Percentiles rank a stretch among this genome's conserved stretches.
These are phyloP conservation scores for Centruroides vittatus DNA, from an alignment of 1,140 invertebrate genomes.

Conservation along the genomic window DNA sequence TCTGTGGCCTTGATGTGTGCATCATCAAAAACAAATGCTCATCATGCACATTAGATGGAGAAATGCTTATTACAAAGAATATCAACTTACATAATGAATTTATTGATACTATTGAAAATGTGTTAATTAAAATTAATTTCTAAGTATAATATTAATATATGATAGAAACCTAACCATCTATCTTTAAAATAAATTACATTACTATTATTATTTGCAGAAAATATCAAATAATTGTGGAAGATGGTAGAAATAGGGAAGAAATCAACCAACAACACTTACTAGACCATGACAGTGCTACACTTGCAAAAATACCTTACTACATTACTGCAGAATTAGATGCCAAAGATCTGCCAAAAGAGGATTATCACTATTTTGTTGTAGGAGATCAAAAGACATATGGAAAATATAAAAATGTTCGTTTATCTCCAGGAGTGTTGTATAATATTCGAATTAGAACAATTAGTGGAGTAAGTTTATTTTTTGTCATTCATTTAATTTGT, in stretches of 20 bases:
- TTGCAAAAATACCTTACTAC: slow-evolving; percentile 7
- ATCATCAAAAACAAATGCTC: too few species aligned
- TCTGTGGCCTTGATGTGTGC: too few species aligned
- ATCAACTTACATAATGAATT: too few species aligned
- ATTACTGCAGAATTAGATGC: slow-evolving; percentile 13
- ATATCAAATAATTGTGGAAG: slow-evolving; percentile 16
- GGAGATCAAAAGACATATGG: slow-evolving; percentile 9
- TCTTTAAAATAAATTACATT: too few species aligned
- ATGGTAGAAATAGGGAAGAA: not conserved
- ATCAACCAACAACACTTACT: slow-evolving; percentile 4
- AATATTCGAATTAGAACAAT: slow-evolving; percentile 14
- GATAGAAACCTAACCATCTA: too few species aligned
- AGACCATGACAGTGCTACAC: slow-evolving; percentile 3
- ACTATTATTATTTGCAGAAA: slow-evolving; percentile 1
- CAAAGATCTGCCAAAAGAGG: slow-evolving; percentile 1
- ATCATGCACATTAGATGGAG: too few species aligned
- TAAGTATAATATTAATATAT: too few species aligned
- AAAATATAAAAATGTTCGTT: slow-evolving; percentile 10
- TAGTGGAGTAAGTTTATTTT: too few species aligned
- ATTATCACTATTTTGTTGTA: slow-evolving; percentile 8
- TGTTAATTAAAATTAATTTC: too few species aligned
- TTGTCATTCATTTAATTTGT: too few species aligned
- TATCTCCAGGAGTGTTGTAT: slow-evolving; percentile 9
- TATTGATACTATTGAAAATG: too few species aligned
- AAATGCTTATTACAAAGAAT: too few species aligned